Evolutionary conservation across 2,888 invertebrate species (phyloP), one percentile per base, ranked within the genome.

Genomic region (Eretmocerus hayati): DNA sequence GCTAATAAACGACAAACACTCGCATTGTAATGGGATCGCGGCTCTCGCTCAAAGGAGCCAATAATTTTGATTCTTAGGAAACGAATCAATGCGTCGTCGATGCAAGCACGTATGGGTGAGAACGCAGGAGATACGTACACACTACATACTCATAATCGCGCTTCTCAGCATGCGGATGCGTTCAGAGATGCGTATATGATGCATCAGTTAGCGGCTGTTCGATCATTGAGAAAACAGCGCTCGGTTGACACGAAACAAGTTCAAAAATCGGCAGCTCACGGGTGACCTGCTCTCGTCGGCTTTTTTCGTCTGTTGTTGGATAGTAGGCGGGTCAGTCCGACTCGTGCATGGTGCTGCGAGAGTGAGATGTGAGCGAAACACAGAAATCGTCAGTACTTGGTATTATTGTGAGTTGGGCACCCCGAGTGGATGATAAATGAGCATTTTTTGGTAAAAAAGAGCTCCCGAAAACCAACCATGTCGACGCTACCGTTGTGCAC

Each of bases 281-380:
- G n/a, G n/a, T n/a, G n/a, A n/a, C 16, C 19, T 5, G 40, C 49
- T 47, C 41, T 52, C 49, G 64, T 64, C 58, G 64, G 65, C 58
- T 15, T 38, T 43, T 46, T 50, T 42, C 53, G 60, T 69, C 55
- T 69, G 68, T 69, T 64, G 67, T 66, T 57, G 54, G 62, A 66
- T 65, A 60, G 64, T 67, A 65, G 70, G 69, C 67, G 70, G 68
- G 59, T 69, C 67, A 59, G 65, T 64, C 64, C 59, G 62, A 63
- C 26, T 26, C 26, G 26, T 26, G 26, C 11, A 26, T 26, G 11
- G 6, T 9, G 26, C 8, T 26, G 26, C 26, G 26, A 6, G 26
- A 9, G 11, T 26, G 11, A 26, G 8, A 11, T 26, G 26, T 26
- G 6, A 26, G 11, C n/a, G n/a, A n/a, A n/a, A n/a, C n/a, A n/a